Base-by-base conservation (phyloP, 2,888 invertebrate genomes). In the Leptopterna dolabrata region DNA sequence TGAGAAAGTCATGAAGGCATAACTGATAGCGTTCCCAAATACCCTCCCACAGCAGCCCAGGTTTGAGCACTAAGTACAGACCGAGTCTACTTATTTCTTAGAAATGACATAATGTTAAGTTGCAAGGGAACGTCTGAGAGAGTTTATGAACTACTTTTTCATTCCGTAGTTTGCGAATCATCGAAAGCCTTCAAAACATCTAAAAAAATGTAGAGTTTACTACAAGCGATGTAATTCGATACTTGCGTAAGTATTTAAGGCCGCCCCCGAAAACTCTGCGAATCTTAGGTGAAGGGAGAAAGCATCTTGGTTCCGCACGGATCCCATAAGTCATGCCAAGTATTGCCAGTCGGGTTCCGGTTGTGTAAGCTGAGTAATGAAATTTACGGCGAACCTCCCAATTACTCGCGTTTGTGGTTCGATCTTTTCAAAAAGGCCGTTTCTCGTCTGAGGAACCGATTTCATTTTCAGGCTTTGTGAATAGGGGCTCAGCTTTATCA, bases 361-460 rank as follows among this genome's bases (percentile, higher is more conserved):
- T 63, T 63, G 24, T 63, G 27, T 24, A 63, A 63, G 63, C 63
- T 4, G 63, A 63, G 63, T 63, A 63, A 63, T 63, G 63, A 63
- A 63, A 63, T 63, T 63, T 63, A 63, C 63, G 24, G 63, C 27
- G 63, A 63, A 63, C 63, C 51, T 63, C 63, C 63, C 63, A 63
- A 24, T 63, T 63, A 63, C 24, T 63, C 63, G 63, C 6, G 24
- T 24, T 63, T 4, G 63, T 19, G 13, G 63, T 63, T 27, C 24
- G 19, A 27, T 63, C 63, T 63, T 63, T 63, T 1, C 0, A 63
- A 63, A 63, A 51, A 51, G 36, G 0, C 51, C 3, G 63, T 63
- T 63, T 27, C 63, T 51, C n/a, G 4, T 16, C 24, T 2, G 63
- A 63, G 63, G 13, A 63, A 27, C 0, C 24, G 24, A 63, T 63